Percentiles rank a stretch among this genome's conserved stretches.
Conservation (phyloP, 2,797 vertebrate genomes). For the Danio kyathit region DNA sequence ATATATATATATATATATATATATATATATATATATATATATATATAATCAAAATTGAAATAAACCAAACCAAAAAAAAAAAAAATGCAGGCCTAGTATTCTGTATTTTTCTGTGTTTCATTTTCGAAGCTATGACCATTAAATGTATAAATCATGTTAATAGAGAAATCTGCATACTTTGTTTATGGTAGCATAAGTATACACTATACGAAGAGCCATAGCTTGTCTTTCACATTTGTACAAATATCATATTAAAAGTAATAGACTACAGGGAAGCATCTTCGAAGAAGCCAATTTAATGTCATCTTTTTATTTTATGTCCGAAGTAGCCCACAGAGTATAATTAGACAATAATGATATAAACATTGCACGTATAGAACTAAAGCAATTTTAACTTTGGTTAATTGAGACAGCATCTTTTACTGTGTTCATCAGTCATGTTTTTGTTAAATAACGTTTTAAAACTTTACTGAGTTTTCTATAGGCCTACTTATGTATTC, state of each 20-base stretch:
- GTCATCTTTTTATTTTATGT: not conserved
- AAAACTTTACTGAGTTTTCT: too few species aligned
- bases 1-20: too few species aligned
- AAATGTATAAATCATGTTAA: not conserved
- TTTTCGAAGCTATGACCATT: not conserved
- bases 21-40: too few species aligned
- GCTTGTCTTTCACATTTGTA: not conserved
- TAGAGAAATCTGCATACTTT: not conserved
- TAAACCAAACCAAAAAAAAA: too few species aligned
- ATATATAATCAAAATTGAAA: not conserved
- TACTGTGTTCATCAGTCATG: not conserved
- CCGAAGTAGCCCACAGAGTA: not conserved
- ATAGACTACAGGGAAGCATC: too few species aligned
- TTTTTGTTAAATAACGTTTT: not conserved
- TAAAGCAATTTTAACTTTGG: not conserved
- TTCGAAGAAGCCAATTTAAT: too few species aligned
- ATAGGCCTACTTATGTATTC: too few species aligned
- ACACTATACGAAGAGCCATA: not conserved
- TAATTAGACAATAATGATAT: not conserved
- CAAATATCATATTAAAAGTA: not conserved
- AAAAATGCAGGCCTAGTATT: not conserved
- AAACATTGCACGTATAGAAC: not conserved
- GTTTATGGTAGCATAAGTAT: not conserved
- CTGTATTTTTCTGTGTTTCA: not conserved
- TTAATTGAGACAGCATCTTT: not conserved